Percentiles rank a stretch among this genome's conserved stretches.
Conservation (phyloP, 1,140 invertebrate species). For the Drosophila littoralis region DNA sequence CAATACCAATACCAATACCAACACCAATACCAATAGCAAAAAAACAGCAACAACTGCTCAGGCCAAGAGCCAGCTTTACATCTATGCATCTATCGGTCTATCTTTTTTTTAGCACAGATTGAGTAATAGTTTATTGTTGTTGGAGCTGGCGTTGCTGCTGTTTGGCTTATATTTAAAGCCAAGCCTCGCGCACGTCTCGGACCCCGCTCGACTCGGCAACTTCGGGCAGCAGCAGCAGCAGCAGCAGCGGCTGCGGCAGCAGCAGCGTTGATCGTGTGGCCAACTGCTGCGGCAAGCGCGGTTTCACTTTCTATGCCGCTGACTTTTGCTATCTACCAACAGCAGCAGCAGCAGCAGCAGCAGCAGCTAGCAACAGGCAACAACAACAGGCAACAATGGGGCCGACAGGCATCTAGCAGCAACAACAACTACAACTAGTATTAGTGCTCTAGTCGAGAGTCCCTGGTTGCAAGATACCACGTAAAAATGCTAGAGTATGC, state of each 20-base stretch:
- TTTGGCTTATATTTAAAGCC: slow-evolving; percentile 80
- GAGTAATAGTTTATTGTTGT: slow-evolving; percentile 73
- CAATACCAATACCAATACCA: not conserved
- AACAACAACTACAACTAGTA: slow-evolving; percentile 47
- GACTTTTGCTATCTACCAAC: slow-evolving; percentile 77
- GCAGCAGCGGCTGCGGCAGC: slow-evolving; percentile 1
- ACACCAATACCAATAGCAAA: slow-evolving; percentile 6
- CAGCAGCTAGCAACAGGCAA: slow-evolving; percentile 37
- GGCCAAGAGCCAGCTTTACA: slow-evolving; percentile 46
- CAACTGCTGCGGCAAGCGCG: slow-evolving; percentile 61
- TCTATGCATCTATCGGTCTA: slow-evolving; percentile 72
- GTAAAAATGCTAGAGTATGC: not conserved
- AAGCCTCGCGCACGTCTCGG: slow-evolving; percentile 51
- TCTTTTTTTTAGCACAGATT: slow-evolving; percentile 83
- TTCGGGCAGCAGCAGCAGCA: not conserved
- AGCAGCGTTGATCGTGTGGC: slow-evolving; percentile 71
- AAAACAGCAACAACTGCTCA: slow-evolving; percentile 4
- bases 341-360: slow-evolving; percentile 36
- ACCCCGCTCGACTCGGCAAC: slow-evolving; percentile 20
- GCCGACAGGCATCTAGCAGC: slow-evolving; percentile 44
- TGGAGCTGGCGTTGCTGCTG: slow-evolving; percentile 43
- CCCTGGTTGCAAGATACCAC: slow-evolving; percentile 6
- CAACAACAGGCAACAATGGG: slow-evolving; percentile 50
- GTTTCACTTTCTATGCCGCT: slow-evolving; percentile 81
- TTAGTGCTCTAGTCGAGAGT: slow-evolving; percentile 17